These are phyloP conservation scores for Acipenser transmontanus DNA, from an alignment of 2,797 vertebrate genomes.

Conservation along the genomic window DNA sequence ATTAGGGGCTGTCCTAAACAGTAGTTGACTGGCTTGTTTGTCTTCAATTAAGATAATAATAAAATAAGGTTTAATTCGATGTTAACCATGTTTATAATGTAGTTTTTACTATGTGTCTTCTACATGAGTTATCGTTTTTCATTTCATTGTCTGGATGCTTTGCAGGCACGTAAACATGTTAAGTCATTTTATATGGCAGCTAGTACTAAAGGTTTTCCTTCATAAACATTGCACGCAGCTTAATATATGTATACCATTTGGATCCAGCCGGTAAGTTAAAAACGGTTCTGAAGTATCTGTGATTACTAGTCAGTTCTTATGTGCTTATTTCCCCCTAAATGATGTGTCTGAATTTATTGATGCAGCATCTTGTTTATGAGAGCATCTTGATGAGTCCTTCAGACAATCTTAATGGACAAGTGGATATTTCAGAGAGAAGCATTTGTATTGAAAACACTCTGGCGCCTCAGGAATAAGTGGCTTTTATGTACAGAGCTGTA, in stretches of 20 bases:
- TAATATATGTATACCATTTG: background rate
- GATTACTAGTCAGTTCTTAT: slow-evolving; percentile 10
- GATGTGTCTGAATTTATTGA: slow-evolving; percentile 37
- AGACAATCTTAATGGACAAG: slow-evolving; percentile 56
- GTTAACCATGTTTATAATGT: no score
- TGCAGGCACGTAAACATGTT: background rate
- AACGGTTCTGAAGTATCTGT: background rate
- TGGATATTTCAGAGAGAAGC: slow-evolving; percentile 39
- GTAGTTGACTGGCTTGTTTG: no score
- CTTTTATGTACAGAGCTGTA: slow-evolving; percentile 27
- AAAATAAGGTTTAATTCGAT: no score
- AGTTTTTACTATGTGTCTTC: no score
- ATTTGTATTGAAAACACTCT: slow-evolving; percentile 38
- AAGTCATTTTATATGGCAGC: background rate
- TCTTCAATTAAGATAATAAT: no score
- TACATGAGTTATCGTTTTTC: no score
- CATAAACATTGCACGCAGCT: background rate
- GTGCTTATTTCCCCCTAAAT: slow-evolving; percentile 15
- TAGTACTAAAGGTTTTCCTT: background rate
- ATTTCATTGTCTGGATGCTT: background rate
- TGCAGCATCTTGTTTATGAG: slow-evolving; percentile 38
- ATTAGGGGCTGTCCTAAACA: slow-evolving; percentile 47
- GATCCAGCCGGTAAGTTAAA: background rate
- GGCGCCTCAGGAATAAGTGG: slow-evolving; percentile 42
- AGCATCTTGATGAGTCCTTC: slow-evolving; percentile 33